Evolutionary conservation across 92 coral and sea anemone species (phyloP).

Genomic region (Phenganax subtilis): DNA sequence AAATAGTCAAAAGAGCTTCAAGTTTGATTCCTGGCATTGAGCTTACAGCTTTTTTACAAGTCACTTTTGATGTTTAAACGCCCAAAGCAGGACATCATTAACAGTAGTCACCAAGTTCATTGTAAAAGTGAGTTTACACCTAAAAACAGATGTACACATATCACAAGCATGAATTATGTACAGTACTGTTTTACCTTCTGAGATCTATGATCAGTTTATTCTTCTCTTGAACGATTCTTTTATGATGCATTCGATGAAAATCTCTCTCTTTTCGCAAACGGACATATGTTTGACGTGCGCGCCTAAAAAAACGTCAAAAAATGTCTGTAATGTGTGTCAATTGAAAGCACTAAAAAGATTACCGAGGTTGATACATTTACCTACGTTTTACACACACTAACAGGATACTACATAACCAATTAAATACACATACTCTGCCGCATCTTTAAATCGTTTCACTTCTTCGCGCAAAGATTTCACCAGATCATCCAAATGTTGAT

Average conservation of each 20-base stretch:
- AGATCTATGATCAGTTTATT: constrained; percentile 88
- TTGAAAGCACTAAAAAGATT: too few relatives aligned
- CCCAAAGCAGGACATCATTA: background rate
- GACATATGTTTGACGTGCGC: constrained; percentile 92
- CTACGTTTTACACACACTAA: background rate
- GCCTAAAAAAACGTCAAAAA: constrained; percentile 38
- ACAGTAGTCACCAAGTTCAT: background rate
- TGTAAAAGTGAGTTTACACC: too few relatives aligned
- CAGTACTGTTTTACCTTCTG: constrained; percentile 50
- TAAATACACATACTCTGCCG: constrained; percentile 73
- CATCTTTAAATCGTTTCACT: constrained; percentile 74
- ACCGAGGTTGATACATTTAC: background rate
- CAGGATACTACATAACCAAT: too few relatives aligned
- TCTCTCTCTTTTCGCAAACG: constrained; percentile 91
- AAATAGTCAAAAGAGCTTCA: background rate
- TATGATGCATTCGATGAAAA: constrained; percentile 98
- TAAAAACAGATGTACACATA: background rate
- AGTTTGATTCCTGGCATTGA: background rate
- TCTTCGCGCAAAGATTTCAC: constrained; percentile 78
- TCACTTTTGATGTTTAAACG: background rate
- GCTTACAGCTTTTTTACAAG: background rate
- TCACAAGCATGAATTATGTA: background rate
- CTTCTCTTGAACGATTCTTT: constrained; percentile 97
- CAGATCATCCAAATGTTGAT: constrained; percentile 82
- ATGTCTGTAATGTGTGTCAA: background rate